Evolutionary conservation across 2,888 invertebrate genomes (phyloP).

Genomic region (Drosophila atripex): DNA sequence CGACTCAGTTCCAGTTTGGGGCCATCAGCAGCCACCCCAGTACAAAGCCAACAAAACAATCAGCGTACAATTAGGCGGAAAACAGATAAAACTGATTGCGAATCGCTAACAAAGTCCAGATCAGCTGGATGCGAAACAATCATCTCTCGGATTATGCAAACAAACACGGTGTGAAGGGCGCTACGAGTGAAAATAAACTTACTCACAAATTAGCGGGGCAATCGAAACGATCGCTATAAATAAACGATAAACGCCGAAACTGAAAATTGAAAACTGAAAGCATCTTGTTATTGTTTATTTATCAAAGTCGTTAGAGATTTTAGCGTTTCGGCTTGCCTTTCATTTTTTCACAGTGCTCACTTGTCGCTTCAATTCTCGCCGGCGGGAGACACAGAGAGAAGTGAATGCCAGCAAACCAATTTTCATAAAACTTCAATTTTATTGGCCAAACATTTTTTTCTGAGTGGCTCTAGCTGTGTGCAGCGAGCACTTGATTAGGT

Average conservation of each 20-base stretch:
- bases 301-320: constrained; percentile 39
- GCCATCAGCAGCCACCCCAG: constrained; percentile 1
- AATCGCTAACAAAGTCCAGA: constrained; percentile 7
- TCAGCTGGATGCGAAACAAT: constrained; percentile 23
- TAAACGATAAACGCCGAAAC: constrained; percentile 30
- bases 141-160: constrained; percentile 1
- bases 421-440: not conserved
- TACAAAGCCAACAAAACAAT: constrained; percentile 1
- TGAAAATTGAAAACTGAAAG: constrained; percentile 18
- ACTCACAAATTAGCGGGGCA: constrained; percentile 32
- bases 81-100: constrained; percentile 1
- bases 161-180: constrained; percentile 48
- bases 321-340: constrained; percentile 32
- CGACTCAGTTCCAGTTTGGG: constrained; percentile 19
- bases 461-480: constrained; percentile 14
- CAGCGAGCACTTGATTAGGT: constrained; percentile 38
- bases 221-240: constrained; percentile 31
- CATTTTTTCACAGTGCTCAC: constrained; percentile 33
- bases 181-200: constrained; percentile 14
- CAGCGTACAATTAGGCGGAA: constrained; percentile 4
- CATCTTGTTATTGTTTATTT: constrained; percentile 41
- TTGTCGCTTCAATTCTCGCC: constrained; percentile 26
- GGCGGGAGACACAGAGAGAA: not conserved
- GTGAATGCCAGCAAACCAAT: not conserved
- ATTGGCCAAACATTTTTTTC: not conserved